These are phyloP conservation scores for Anguilla megastoma DNA, from an alignment of 2,797 vertebrate species.

Conservation along the genomic window DNA sequence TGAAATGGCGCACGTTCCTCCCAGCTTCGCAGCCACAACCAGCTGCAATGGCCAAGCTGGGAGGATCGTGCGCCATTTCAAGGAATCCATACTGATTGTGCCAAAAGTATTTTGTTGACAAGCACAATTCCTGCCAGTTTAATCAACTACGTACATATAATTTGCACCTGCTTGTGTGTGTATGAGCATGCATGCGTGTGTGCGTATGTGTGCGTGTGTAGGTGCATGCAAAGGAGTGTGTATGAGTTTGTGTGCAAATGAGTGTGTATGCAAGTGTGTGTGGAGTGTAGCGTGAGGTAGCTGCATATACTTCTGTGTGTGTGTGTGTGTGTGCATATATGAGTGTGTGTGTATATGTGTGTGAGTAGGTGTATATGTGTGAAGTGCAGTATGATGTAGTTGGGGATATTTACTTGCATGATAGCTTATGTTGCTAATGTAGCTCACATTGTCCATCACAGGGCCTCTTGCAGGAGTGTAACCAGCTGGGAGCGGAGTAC, in stretches of 20 bases:
- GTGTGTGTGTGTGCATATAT: no score
- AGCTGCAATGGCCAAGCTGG: no score
- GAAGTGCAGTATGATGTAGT: no score
- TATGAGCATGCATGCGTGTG: not conserved
- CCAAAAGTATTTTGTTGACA: not conserved
- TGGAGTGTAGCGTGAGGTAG: not conserved
- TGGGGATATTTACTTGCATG: not conserved
- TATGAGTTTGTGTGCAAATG: not conserved
- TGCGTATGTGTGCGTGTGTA: not conserved
- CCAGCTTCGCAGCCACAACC: not conserved
- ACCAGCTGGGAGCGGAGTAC: slow-evolving; percentile 65
- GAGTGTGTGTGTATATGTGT: not conserved
- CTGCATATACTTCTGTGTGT: not conserved
- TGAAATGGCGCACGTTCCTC: not conserved
- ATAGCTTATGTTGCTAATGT: not conserved
- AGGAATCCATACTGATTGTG: no score
- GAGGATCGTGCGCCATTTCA: not conserved
- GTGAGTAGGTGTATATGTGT: not conserved
- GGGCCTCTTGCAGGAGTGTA: slow-evolving; percentile 70
- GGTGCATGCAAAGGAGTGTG: not conserved
- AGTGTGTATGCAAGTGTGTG: not conserved
- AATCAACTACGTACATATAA: not conserved
- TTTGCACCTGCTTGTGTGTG: not conserved
- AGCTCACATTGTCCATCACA: slow-evolving; percentile 34
- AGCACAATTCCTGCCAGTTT: not conserved